phyloP scores from a whole-genome alignment of 2,797 vertebrate genomes.

The Pelochelys cantorii region DNA sequence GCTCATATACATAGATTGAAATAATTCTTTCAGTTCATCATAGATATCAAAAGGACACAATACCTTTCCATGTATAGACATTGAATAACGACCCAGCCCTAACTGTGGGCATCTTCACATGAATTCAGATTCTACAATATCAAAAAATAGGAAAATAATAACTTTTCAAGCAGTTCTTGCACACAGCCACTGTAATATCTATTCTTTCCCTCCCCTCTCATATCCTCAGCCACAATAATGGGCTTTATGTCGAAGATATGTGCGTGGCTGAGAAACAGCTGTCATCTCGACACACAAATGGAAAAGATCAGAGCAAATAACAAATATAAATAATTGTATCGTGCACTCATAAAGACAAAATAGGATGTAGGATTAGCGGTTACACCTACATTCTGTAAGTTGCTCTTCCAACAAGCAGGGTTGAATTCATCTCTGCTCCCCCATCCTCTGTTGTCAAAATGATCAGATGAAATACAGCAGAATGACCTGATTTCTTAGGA shows the following conservation, averaged over 20 bases:
- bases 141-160: background rate
- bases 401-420: slow-evolving; percentile 29
- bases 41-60: background rate
- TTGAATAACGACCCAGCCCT: background rate
- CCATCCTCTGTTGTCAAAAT: slow-evolving; percentile 67
- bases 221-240: background rate
- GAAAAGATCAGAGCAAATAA: background rate
- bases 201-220: background rate
- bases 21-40: background rate
- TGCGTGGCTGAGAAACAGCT: background rate
- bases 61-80: background rate
- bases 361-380: background rate
- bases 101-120: background rate
- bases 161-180: background rate
- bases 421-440: slow-evolving; percentile 15
- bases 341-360: background rate
- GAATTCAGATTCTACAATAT: background rate
- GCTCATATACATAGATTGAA: background rate
- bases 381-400: slow-evolving; percentile 3
- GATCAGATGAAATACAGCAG: slow-evolving; percentile 59
- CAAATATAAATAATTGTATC: background rate
- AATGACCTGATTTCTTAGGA: slow-evolving; percentile 77
- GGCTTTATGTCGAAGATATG: background rate
- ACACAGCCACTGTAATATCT: background rate
- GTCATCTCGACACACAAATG: background rate